These are phyloP conservation scores for Syngnathoides biaculeatus DNA, from an alignment of 2,113 vertebrate genomes.

Conservation along the genomic window DNA sequence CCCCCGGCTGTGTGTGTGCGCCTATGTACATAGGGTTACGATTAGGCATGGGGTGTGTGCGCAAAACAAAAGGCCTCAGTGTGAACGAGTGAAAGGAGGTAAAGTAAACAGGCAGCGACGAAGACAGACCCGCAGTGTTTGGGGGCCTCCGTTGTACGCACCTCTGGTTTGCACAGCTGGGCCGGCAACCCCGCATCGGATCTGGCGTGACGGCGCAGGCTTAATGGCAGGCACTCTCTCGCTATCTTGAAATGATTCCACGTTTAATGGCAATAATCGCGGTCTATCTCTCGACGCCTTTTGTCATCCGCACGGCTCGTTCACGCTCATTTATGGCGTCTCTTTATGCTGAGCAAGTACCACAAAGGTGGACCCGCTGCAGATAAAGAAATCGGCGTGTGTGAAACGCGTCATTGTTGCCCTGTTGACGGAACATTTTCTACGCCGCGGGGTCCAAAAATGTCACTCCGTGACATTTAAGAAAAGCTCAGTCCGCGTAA, in stretches of 20 bases:
- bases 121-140: conserved; percentile 81
- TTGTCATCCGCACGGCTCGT: conserved; percentile 34
- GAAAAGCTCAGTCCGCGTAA: background rate
- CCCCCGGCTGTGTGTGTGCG: conserved; percentile 26
- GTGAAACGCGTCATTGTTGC: background rate
- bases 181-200: conserved; percentile 41
- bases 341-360: conserved; percentile 41
- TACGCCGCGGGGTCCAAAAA: background rate
- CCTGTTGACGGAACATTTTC: background rate
- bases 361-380: background rate
- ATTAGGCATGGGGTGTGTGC: conserved; percentile 29
- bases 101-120: conserved; percentile 85
- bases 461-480: background rate
- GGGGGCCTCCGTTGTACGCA: conserved; percentile 69
- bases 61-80: conserved; percentile 82
- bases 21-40: conserved; percentile 10
- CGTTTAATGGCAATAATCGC: conserved; percentile 10
- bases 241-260: conserved; percentile 21
- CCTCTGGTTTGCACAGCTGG: conserved; percentile 87
- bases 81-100: conserved; percentile 83
- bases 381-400: conserved; percentile 54
- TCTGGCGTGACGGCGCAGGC: conserved; percentile 19
- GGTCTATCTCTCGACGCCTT: conserved; percentile 15
- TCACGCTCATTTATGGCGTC: conserved; percentile 23
- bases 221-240: background rate